Conservation (phyloP, 53 echinoderm and acorn worm genomes). For the Temnopleurus reevesii region DNA sequence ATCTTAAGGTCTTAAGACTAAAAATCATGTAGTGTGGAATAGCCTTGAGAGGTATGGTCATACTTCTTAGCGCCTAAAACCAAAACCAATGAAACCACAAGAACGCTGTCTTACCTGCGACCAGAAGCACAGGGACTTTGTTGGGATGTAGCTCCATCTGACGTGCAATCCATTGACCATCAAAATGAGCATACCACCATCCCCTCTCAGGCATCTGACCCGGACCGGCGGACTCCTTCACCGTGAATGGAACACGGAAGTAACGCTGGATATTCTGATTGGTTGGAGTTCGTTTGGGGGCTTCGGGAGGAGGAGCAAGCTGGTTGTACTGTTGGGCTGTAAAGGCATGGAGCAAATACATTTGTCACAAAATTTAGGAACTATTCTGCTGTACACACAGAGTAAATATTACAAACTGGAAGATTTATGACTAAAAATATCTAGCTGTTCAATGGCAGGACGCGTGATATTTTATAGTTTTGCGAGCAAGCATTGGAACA, state of each 20-base stretch:
- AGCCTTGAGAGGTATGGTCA: too few relatives aligned
- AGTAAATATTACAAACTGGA: too few relatives aligned
- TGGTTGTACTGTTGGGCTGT: slow-evolving; percentile 68
- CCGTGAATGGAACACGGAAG: slow-evolving; percentile 89
- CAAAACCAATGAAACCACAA: too few relatives aligned
- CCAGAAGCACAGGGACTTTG: slow-evolving; percentile 77
- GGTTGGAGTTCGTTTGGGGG: slow-evolving; percentile 3
- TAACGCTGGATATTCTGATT: slow-evolving; percentile 80
- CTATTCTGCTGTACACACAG: too few relatives aligned
- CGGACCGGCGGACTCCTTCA: slow-evolving; percentile 38
- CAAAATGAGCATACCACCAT: slow-evolving; percentile 99
- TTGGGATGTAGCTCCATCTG: slow-evolving; percentile 96
- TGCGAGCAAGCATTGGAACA: too few relatives aligned
- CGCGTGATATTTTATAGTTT: too few relatives aligned
- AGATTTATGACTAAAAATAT: too few relatives aligned
- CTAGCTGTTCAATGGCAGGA: too few relatives aligned
- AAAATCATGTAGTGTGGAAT: too few relatives aligned
- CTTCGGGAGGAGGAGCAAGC: slow-evolving; percentile 63
- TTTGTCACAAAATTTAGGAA: too few relatives aligned
- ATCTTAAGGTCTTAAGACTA: too few relatives aligned
- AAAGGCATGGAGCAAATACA: background rate
- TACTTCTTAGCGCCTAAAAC: too few relatives aligned
- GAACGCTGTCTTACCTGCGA: slow-evolving; percentile 94
- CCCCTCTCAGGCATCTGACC: slow-evolving; percentile 72
- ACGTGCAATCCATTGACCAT: slow-evolving; percentile 92